phyloP scores from a whole-genome alignment of 2,797 vertebrate species.

The Helostoma temminkii region DNA sequence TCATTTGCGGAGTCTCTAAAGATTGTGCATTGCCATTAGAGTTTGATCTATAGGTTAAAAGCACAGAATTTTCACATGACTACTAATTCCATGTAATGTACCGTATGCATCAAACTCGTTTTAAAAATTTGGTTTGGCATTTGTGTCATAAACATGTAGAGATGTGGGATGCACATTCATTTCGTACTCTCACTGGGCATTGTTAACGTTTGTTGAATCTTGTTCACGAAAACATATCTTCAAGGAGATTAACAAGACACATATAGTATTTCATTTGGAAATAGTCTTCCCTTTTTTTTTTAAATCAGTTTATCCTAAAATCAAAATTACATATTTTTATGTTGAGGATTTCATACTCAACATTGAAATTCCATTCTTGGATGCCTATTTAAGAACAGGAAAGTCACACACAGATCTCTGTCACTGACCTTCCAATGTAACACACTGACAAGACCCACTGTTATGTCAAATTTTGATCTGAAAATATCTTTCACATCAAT shows the following conservation, averaged over 20 bases:
- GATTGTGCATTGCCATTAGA: slow-evolving; percentile 17
- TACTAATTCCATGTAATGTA: slow-evolving; percentile 2
- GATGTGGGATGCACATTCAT: not conserved
- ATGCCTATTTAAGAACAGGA: not conserved
- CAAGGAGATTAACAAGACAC: too few relatives aligned
- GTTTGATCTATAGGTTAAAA: slow-evolving; percentile 14
- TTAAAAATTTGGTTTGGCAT: not conserved
- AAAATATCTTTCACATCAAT: too few relatives aligned
- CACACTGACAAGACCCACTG: too few relatives aligned
- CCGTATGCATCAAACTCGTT: slow-evolving; percentile 2
- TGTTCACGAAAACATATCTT: not conserved
- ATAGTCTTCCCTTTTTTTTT: not conserved
- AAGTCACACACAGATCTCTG: not conserved
- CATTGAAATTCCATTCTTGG: not conserved
- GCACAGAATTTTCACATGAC: not conserved
- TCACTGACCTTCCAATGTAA: too few relatives aligned
- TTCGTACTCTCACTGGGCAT: not conserved
- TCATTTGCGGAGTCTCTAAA: slow-evolving; percentile 42
- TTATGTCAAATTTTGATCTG: too few relatives aligned
- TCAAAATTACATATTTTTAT: not conserved
- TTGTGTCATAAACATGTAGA: not conserved
- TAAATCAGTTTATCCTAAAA: not conserved
- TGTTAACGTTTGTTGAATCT: not conserved
- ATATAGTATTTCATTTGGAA: not conserved
- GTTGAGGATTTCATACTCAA: not conserved